Conservation (phyloP, 2,113 vertebrate species). For the Oncorhynchus tshawytscha region DNA sequence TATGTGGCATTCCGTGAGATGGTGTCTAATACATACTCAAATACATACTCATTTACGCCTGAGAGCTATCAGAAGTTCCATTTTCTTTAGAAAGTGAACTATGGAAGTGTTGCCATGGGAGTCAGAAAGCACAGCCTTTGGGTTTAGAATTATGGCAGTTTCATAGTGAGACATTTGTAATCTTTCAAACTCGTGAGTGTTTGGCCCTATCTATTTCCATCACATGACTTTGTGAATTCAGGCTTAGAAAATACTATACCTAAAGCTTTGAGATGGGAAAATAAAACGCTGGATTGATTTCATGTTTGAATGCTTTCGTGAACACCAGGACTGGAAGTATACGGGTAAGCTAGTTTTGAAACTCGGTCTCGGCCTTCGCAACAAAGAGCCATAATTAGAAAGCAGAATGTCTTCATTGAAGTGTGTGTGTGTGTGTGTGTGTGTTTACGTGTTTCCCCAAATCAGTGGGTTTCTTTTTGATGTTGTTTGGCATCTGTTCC, state of each 20-base stretch:
- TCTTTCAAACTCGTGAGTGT: background rate
- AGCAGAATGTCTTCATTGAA: background rate
- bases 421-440: background rate
- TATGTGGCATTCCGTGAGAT: background rate
- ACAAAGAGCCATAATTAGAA: background rate
- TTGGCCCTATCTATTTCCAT: background rate
- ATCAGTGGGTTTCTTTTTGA: too few relatives aligned
- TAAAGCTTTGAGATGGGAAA: background rate
- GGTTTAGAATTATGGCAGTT: background rate
- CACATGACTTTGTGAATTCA: background rate
- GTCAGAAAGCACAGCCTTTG: background rate
- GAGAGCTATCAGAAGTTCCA: background rate
- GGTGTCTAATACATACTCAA: background rate
- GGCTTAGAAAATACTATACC: background rate
- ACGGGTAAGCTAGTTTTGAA: background rate
- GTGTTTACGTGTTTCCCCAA: too few relatives aligned
- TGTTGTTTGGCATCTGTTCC: too few relatives aligned
- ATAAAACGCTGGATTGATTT: background rate
- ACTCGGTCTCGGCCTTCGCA: background rate
- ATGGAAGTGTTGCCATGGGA: background rate
- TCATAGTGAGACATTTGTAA: background rate
- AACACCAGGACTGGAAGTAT: background rate
- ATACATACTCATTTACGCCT: background rate
- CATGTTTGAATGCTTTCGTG: background rate
- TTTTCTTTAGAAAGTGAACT: background rate